Percentiles rank a stretch among this genome's conserved stretches.
Conservation (phyloP, 2,888 invertebrate genomes). For the Carabus problematicus region DNA sequence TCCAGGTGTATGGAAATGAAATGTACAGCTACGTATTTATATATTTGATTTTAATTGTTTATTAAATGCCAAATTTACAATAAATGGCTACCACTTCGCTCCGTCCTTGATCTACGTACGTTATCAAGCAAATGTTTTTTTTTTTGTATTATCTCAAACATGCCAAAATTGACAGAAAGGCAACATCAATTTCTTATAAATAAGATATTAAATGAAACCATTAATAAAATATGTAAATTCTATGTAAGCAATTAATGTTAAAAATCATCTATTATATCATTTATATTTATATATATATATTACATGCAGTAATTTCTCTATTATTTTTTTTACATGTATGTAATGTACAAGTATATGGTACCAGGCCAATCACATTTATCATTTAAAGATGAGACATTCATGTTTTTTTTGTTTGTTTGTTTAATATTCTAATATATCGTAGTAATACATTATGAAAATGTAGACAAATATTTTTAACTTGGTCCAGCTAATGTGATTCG, state of each 20-base stretch:
- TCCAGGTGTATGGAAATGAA: neutral
- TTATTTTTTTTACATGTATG: conserved; percentile 51
- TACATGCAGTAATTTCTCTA: conserved; percentile 55
- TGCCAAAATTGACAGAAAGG: conserved; percentile 54
- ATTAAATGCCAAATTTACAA: conserved; percentile 51
- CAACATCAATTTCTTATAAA: conserved; percentile 57
- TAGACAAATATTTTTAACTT: conserved; percentile 48
- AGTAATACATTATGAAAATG: conserved; percentile 44
- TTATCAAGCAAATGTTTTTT: conserved; percentile 39
- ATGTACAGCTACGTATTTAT: neutral
- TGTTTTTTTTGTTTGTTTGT: conserved; percentile 25
- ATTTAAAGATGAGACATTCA: conserved; percentile 42
- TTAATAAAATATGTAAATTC: conserved; percentile 54
- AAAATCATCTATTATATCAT: conserved; percentile 35
- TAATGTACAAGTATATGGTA: conserved; percentile 53
- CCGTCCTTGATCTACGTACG: conserved; percentile 45
- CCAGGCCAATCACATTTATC: conserved; percentile 57
- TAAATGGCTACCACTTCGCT: conserved; percentile 46
- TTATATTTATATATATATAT: conserved; percentile 52
- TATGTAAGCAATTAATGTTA: conserved; percentile 55
- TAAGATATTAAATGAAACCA: conserved; percentile 52
- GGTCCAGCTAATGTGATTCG: conserved; percentile 56
- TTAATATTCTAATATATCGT: conserved; percentile 35
- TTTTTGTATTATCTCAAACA: conserved; percentile 44
- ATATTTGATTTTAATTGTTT: conserved; percentile 47